These are phyloP conservation scores for Linepithema humile DNA, from an alignment of 1,140 invertebrate species.

Conservation along the genomic window DNA sequence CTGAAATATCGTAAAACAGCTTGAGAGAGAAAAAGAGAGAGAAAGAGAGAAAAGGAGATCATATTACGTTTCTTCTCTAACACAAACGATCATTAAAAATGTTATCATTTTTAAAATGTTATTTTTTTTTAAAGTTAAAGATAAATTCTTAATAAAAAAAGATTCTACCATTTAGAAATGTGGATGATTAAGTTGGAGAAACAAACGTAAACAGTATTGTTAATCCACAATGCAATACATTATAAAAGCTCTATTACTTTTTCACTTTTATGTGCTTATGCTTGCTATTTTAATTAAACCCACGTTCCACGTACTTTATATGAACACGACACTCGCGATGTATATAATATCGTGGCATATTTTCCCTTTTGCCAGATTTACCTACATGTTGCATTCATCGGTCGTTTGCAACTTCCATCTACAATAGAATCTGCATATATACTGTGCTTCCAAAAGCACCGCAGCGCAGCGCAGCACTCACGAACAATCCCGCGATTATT, in stretches of 20 bases:
- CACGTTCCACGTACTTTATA: not conserved
- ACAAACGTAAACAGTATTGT: not conserved
- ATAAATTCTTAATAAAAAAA: too few species aligned
- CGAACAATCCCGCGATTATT: slow-evolving; percentile 17
- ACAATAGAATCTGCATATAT: not conserved
- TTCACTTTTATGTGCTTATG: not conserved
- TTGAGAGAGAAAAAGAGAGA: too few species aligned
- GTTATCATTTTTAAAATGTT: too few species aligned
- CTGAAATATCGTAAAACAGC: too few species aligned
- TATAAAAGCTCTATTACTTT: not conserved
- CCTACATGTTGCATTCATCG: not conserved
- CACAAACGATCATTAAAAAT: too few species aligned
- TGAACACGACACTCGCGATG: not conserved
- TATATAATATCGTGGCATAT: slow-evolving; percentile 1
- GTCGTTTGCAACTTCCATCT: slow-evolving; percentile 7
- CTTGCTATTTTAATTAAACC: slow-evolving; percentile 30
- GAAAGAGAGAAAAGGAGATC: too few species aligned
- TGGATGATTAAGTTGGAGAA: not conserved
- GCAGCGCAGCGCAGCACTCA: not conserved
- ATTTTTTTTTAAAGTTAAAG: too few species aligned
- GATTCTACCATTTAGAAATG: too few species aligned
- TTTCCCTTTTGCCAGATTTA: slow-evolving; percentile 40
- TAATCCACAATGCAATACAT: not conserved
- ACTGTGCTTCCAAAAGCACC: not conserved
- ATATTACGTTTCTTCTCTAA: too few species aligned